Evolutionary conservation across 2,888 invertebrate genomes (phyloP).

Genomic region (Sericinus montela): DNA sequence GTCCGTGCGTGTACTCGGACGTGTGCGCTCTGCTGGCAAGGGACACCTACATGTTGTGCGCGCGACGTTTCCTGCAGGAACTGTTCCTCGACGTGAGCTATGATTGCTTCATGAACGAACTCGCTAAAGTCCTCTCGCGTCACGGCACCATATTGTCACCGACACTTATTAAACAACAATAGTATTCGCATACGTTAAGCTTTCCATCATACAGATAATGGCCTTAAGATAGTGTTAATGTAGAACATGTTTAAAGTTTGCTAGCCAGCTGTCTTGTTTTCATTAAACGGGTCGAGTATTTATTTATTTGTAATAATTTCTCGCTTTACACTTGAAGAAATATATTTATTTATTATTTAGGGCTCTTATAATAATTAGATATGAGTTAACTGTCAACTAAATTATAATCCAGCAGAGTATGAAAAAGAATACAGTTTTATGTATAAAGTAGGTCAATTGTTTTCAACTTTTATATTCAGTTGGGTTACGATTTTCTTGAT

Average conservation of each 20-base stretch:
- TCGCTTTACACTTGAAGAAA: too few species aligned
- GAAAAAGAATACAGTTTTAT: too few species aligned
- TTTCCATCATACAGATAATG: neutral
- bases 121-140: constrained; percentile 64
- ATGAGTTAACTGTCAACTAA: too few species aligned
- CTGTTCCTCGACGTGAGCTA: constrained; percentile 92
- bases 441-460: too few species aligned
- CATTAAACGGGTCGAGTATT: too few species aligned
- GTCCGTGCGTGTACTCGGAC: constrained; percentile 95
- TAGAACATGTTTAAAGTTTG: constrained; percentile 5
- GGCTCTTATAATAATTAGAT: too few species aligned
- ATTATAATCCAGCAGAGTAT: too few species aligned
- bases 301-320: too few species aligned
- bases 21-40: constrained; percentile 88
- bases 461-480: too few species aligned
- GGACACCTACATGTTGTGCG: constrained; percentile 89
- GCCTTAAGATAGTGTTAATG: neutral
- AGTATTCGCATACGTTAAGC: neutral
- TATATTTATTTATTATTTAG: too few species aligned
- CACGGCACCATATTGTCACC: constrained; percentile 29
- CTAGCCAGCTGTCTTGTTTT: constrained; percentile 6
- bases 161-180: constrained; percentile 7
- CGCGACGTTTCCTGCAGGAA: constrained; percentile 94
- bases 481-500: too few species aligned
- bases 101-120: constrained; percentile 78